Conservation (phyloP, 37 sponge, comb jelly and placozoan species). For the Diacarnus erythraeanus region DNA sequence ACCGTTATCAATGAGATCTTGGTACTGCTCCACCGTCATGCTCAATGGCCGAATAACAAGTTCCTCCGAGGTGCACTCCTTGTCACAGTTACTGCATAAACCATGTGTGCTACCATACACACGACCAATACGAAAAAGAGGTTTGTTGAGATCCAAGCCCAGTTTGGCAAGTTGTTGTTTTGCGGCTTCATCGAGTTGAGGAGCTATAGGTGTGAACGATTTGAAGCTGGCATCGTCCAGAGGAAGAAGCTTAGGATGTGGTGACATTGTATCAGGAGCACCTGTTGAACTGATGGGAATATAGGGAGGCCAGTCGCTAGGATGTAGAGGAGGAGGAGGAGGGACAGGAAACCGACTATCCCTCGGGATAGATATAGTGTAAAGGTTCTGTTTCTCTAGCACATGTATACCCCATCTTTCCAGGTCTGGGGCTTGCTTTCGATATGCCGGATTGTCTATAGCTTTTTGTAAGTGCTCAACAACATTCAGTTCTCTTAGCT, state of each 20-base stretch:
- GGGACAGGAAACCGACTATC: not conserved
- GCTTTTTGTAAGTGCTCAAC: slow-evolving; percentile 16
- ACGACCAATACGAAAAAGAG: slow-evolving; percentile 65
- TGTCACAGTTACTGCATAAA: slow-evolving; percentile 82
- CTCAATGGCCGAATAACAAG: slow-evolving; percentile 70
- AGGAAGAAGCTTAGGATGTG: slow-evolving; percentile 6
- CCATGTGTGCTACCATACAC: slow-evolving; percentile 69
- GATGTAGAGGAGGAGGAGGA: not conserved
- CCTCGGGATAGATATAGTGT: slow-evolving; percentile 41
- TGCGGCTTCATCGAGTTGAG: slow-evolving; percentile 22
- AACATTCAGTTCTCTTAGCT: slow-evolving; percentile 33
- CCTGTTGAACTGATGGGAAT: not conserved
- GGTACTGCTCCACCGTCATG: slow-evolving; percentile 79
- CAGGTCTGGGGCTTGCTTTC: slow-evolving; percentile 41
- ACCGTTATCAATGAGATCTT: slow-evolving; percentile 77
- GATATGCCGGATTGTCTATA: slow-evolving; percentile 31
- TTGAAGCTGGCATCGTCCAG: slow-evolving; percentile 31
- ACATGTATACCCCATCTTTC: slow-evolving; percentile 66
- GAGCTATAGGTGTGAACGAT: slow-evolving; percentile 38
- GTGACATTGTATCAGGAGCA: not conserved
- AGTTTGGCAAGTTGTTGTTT: slow-evolving; percentile 35
- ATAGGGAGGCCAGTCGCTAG: slow-evolving; percentile 21
- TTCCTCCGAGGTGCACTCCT: slow-evolving; percentile 69
- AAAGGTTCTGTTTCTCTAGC: slow-evolving; percentile 62
- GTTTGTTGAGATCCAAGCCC: slow-evolving; percentile 46